Base-by-base conservation (phyloP, 2,888 invertebrate genomes). In the Chymomyza fuscimana region DNA sequence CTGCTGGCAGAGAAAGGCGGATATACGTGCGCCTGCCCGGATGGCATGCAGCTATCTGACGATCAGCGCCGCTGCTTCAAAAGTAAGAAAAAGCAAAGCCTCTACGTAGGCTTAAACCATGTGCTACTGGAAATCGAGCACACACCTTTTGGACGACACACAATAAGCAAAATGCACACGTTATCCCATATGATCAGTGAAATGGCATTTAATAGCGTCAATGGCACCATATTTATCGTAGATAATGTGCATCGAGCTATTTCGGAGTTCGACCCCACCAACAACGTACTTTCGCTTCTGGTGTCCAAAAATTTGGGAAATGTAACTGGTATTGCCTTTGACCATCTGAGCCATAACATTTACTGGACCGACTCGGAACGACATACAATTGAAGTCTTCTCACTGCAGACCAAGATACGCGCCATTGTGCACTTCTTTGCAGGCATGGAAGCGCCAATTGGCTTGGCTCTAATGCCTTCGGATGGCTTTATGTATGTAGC, bases 1-100 rank as follows among this genome's bases (percentile, higher is more conserved):
- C 92, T 97, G 46, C 91, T 97, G 63, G 93, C 93, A 1, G 94
- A 94, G 0, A 87, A 86, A 0, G 92, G 91, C 0, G 92, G 91
- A 0, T 94, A 94, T 73, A 92, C 93, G 0, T 97, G 97, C 88
- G 95, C 94, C 0, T 98, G 98, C 85, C 96, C 97, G 0, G 94
- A 95, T 58, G 95, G 95, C 25, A 96, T 95, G 93, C 87, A 92
- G 29, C 89, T 97, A 2, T 85, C 91, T 0, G 70, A 82, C 0
- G 94, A 95, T 79, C 92, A 91, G 52, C 93, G 92, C 19, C 93
- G 93, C 0, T 96, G 96, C 83, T 91, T 89, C 74, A 92, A 94
- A 93, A 92, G 84, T 0, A 78, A 81, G n/a, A 91, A 91, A 66
- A 89, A 87, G 29, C 91, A 92, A 7, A 83, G 89, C 0, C 72